Evolutionary conservation across 2,888 invertebrate genomes (phyloP), one percentile per base, ranked within the genome.

Genomic region (Temnothorax rugatulus): DNA sequence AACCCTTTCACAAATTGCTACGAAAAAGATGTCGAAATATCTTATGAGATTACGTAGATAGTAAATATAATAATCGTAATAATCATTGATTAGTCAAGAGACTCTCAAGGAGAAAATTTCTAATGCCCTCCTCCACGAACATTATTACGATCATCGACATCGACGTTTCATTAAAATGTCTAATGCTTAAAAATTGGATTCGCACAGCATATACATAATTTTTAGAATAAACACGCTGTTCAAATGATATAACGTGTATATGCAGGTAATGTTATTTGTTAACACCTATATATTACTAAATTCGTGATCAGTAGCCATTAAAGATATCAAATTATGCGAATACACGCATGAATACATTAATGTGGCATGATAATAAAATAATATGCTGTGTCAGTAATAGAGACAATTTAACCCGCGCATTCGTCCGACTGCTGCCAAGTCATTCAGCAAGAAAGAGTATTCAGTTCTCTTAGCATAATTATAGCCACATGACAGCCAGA

Each of bases 401-500:
- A 68, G 68, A 29, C 76, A 66, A 15, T 66, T 52, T 77, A 77
- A 34, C 66, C 54, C 54, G 29, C 15, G 41, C 41, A 59, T 73
- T 73, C 59, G 25, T 74, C 13, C n/a, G 74, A 29, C 59, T 44
- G 66, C 41, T 29, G 29, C 54, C 54, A 64, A 64, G 50, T 52
- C 76, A 29, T 66, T 54, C 66, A 54, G 54, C 47, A 21, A 59
- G 41, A 52, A 52, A 64, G 41, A 66, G 64, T 34, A 68, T 77
- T 77, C 68, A 57, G 44, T 38, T 57, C 68, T 68, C 21, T 44
- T 38, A 13, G 68, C 57, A 77, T 57, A 77, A 77, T 77, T 68
- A 68, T 7, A n/a, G 57, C 41, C 21, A 44, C 54, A 21, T 77
- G 66, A 77, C 77, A 77, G 66, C 77, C 77, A 77, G 77, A 77